Evolutionary conservation across 2,797 vertebrate genomes (phyloP), one percentile per base, ranked within the genome.

Genomic region (Danio aesculapii): DNA sequence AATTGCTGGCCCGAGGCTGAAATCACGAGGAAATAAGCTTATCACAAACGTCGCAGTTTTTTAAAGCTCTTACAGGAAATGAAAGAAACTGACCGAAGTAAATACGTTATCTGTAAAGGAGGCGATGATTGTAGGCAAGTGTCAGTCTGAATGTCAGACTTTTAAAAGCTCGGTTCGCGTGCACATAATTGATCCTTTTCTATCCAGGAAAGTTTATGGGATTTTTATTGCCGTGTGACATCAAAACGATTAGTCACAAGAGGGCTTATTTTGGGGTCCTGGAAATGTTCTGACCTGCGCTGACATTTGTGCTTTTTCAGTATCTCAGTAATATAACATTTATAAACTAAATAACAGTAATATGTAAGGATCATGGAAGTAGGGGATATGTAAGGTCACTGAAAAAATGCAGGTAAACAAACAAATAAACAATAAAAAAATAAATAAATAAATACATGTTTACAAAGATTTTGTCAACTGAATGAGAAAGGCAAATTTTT

Each of bases 91-190:
- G 67, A 77, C 73, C 57, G 70, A 69, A 46, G n/a, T 71, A 86
- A 84, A 82, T 68, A 39, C 41, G 70, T 71, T 84, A 83, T 81
- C 75, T 68, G 75, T 75, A 71, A 76, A 68, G 41, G 75, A 72
- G 59, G 61, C 61, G 73, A 79, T 75, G 68, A 79, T 76, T 57
- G 58, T 57, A 57, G 61, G 55, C 75, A 83, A 80, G 70, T 57
- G 63, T 52, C 43, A 30, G 68, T 50, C 84, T 86, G 86, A 87
- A 87, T 86, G 85, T 82, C 86, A 87, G 61, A 81, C 55, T 81
- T 83, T 81, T 21, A 79, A 85, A 71, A 52, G 79, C 41, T 55
- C 10, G 59, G 69, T 85, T 82, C 55, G 57, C 69, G 75, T 67
- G 49, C 75, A 70, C 69, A 57, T 58, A 9, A 41, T 59, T 77